A percentile compares a stretch with the other conserved stretches of the same genome.
These are phyloP conservation scores for Tetranychus piercei DNA, from an alignment of 2,888 invertebrate species.

Conservation along the genomic window DNA sequence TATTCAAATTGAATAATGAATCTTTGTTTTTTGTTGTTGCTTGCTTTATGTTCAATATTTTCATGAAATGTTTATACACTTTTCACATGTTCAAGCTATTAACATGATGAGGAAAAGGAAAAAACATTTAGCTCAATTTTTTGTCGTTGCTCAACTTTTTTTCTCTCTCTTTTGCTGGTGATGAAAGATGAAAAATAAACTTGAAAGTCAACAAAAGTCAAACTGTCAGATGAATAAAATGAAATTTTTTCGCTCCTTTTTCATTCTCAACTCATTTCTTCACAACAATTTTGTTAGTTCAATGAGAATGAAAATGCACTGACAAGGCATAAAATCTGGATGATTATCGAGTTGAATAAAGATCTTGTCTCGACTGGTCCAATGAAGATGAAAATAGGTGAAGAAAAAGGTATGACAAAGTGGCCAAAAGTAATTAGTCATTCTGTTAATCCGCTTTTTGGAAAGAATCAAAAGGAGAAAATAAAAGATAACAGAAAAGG, in stretches of 20 bases:
- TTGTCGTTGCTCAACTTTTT: not conserved
- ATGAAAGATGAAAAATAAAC: no score
- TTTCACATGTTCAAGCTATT: not conserved
- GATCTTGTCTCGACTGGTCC: not conserved
- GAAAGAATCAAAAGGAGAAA: not conserved
- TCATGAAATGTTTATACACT: not conserved
- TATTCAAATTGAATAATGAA: no score
- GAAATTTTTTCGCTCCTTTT: no score
- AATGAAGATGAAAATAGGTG: not conserved
- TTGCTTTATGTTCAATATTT: not conserved
- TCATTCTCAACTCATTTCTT: no score
- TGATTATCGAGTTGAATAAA: not conserved
- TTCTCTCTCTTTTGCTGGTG: no score
- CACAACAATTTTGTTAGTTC: no score
- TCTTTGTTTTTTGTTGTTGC: no score
- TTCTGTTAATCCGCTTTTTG: not conserved
- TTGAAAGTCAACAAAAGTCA: no score
- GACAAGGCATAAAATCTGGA: not conserved
- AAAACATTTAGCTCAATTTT: not conserved
- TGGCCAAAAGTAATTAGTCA: not conserved
- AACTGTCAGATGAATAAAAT: no score
- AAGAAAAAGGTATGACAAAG: not conserved
- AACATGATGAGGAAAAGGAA: not conserved
- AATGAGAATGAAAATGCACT: no score
- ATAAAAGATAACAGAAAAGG: not conserved